Conservation (phyloP, 2,888 invertebrate genomes). For the Philhelius pedissequus region DNA sequence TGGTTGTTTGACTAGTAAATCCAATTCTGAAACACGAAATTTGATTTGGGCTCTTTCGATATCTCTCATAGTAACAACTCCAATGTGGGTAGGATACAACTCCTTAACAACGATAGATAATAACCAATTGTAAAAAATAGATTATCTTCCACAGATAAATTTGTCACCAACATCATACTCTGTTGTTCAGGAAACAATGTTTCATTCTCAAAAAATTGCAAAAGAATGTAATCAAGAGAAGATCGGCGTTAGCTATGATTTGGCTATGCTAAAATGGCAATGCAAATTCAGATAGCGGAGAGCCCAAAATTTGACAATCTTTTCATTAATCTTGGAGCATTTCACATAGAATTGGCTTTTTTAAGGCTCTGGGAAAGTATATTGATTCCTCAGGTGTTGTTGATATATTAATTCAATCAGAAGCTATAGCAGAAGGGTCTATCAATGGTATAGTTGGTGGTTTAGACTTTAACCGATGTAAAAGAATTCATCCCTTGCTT, state of each 20-base stretch:
- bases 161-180: slow-evolving; percentile 71
- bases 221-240: slow-evolving; percentile 52
- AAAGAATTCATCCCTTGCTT: too few species aligned
- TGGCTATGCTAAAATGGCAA: not conserved
- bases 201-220: slow-evolving; percentile 69
- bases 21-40: slow-evolving; percentile 8
- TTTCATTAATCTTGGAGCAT: not conserved
- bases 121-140: too few species aligned
- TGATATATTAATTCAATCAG: not conserved
- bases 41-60: slow-evolving; percentile 16
- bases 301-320: not conserved
- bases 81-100: slow-evolving; percentile 30
- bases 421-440: not conserved
- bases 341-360: not conserved
- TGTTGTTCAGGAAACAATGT: slow-evolving; percentile 23
- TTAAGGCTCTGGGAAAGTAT: not conserved
- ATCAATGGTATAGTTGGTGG: not conserved
- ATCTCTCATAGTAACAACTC: not conserved
- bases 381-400: not conserved
- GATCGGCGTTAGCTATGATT: not conserved
- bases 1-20: not conserved
- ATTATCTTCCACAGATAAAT: slow-evolving; percentile 57
- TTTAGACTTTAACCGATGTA: too few species aligned
- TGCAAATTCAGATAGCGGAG: not conserved
- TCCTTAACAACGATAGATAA: too few species aligned